Base-by-base conservation (phyloP, 2,113 vertebrate species). In the Ifrita kowaldi region DNA sequence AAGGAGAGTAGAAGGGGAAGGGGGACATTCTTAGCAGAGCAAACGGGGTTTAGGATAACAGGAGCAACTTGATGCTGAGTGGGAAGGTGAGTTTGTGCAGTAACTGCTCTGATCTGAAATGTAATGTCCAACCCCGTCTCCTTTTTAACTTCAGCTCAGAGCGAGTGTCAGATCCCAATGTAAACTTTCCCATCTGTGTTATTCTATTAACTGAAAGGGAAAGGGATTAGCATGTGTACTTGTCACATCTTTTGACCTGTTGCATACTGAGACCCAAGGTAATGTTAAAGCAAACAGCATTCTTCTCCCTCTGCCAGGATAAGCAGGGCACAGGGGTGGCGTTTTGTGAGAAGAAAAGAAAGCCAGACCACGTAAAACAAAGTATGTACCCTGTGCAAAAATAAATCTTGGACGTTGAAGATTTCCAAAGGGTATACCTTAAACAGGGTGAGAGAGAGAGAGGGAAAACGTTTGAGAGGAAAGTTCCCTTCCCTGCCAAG, bases 141-240 rank as follows among this genome's bases (percentile, higher is more conserved):
- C 95, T 95, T 92, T 91, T 94, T 78, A 70, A 30, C 56, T 89
- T 27, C 80, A 93, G 49, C 71, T 88, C 71, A 41, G 70, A 91
- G 65, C 1, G 8, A 96, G 69, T 65, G 74, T 95, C 86, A 73
- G 33, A 94, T 93, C 94, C 93, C 87, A 97, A 37, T 92, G 90
- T 98, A 98, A 98, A 97, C 96, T 93, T 95, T 97, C 95, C 97
- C 98, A 98, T 98, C 98, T 98, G 97, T 98, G 98, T 98, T 98
- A 98, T 98, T 98, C 96, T 98, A 97, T 96, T 97, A 98, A 96
- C 96, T 97, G 96, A 97, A 95, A 95, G 93, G 97, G 95, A 97
- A 89, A 97, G 94, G 97, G 96, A 97, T 98, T 97, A 96, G 92
- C n/a, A 13, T 95, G 78, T 96, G 96, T 97, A 97, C 96, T 97